A percentile compares a stretch with the other conserved stretches of the same genome.
Evolutionary conservation across 2,113 vertebrate genomes (phyloP).

Genomic region (Pollachius pollachius): DNA sequence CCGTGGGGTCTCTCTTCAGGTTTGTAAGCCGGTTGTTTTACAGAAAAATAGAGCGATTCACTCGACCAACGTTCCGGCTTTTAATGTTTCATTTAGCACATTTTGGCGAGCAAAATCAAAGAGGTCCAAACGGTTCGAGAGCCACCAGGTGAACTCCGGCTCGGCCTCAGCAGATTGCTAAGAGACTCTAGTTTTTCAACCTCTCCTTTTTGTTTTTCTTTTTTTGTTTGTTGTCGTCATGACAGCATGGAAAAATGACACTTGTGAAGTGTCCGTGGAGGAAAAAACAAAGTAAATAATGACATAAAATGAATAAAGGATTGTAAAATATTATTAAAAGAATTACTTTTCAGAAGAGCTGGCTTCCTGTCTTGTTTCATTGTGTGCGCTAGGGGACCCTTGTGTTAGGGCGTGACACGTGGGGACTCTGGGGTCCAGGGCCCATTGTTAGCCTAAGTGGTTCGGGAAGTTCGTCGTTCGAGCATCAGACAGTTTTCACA

Average conservation of each 20-base stretch:
- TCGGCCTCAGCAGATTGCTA: slow-evolving; percentile 52
- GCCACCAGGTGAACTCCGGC: slow-evolving; percentile 66
- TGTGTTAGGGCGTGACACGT: not conserved
- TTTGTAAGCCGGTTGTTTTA: slow-evolving; percentile 33
- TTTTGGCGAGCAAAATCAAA: slow-evolving; percentile 36
- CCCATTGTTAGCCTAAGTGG: too few species aligned
- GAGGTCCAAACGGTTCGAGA: slow-evolving; percentile 33
- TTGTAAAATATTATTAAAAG: slow-evolving; percentile 82
- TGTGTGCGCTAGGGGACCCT: not conserved
- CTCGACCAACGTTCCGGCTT: slow-evolving; percentile 53
- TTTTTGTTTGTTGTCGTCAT: slow-evolving; percentile 48
- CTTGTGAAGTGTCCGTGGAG: slow-evolving; percentile 61
- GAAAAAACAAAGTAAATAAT: slow-evolving; percentile 57
- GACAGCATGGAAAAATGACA: slow-evolving; percentile 66
- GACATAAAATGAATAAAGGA: slow-evolving; percentile 76
- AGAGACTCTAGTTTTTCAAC: slow-evolving; percentile 59
- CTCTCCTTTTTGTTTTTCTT: slow-evolving; percentile 20
- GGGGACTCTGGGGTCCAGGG: too few species aligned
- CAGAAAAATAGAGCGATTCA: slow-evolving; percentile 30
- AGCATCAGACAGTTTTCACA: not conserved
- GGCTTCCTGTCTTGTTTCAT: slow-evolving; percentile 10
- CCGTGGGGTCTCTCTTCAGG: not conserved
- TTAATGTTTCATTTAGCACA: slow-evolving; percentile 47
- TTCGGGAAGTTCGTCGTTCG: not conserved
- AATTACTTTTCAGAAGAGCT: slow-evolving; percentile 74